Conservation (phyloP, 2,797 vertebrate genomes). For the Otolemur crassicaudatus region DNA sequence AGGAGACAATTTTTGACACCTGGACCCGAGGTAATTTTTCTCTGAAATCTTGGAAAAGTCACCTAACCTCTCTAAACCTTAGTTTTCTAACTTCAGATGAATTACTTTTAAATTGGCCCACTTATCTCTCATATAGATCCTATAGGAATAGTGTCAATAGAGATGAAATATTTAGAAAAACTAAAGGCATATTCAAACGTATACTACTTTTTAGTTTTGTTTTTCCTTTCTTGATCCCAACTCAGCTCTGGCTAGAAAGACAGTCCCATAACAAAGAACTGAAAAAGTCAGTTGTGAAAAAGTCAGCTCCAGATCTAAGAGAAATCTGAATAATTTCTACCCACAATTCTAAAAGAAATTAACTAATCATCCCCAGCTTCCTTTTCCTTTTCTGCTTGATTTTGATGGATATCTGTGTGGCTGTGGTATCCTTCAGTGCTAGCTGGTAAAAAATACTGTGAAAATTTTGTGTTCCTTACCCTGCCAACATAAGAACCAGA, state of each 20-base stretch:
- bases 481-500: background rate
- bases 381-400: background rate
- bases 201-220: background rate
- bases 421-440: background rate
- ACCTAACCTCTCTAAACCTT: background rate
- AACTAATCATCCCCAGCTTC: background rate
- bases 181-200: background rate
- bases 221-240: conserved; percentile 3
- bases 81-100: conserved; percentile 27
- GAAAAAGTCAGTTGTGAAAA: background rate
- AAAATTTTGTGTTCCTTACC: conserved; percentile 5
- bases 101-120: background rate
- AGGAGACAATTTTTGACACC: background rate
- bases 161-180: background rate
- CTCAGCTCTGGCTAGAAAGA: background rate
- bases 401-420: background rate
- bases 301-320: background rate
- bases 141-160: background rate
- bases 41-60: background rate
- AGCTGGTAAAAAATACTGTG: background rate
- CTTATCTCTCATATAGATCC: background rate
- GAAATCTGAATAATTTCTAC: background rate
- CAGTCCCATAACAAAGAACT: background rate
- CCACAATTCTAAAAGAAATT: background rate
- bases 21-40: background rate